These are phyloP conservation scores for Lontra canadensis DNA, from an alignment of 2,113 vertebrate species.

Conservation along the genomic window DNA sequence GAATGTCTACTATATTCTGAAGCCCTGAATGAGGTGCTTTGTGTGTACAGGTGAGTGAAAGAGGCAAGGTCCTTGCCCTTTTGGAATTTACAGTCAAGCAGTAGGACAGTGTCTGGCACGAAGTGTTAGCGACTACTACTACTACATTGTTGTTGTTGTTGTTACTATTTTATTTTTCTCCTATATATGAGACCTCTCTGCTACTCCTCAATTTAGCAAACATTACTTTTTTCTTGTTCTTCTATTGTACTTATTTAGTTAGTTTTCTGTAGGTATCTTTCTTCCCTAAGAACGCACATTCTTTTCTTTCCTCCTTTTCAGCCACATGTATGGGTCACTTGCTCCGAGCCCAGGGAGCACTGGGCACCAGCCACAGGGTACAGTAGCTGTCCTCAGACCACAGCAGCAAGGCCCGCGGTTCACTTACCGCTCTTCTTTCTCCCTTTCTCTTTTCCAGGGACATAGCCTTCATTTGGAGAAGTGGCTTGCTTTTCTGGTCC, in stretches of 20 bases:
- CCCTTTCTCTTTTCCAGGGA: neutral
- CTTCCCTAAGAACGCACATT: neutral
- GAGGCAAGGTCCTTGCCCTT: neutral
- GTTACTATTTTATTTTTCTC: neutral
- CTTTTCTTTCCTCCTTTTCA: neutral
- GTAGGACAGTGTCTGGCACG: neutral
- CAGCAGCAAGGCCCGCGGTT: neutral
- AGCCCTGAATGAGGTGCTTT: neutral
- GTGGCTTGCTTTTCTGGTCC: neutral
- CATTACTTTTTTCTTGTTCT: neutral
- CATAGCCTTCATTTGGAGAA: neutral
- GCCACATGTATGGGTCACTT: neutral
- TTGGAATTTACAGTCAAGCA: neutral
- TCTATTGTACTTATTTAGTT: neutral
- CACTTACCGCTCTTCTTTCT: neutral
- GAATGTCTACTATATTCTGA: neutral
- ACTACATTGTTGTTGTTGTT: neutral
- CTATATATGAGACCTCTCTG: neutral
- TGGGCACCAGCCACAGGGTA: neutral
- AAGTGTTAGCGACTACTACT: neutral
- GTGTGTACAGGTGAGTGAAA: neutral
- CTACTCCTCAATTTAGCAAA: neutral
- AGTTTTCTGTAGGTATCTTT: constrained; percentile 17
- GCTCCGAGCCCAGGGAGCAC: neutral
- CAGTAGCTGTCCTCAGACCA: neutral